A percentile compares a stretch with the other conserved stretches of the same genome.
Conservation (phyloP, 2,113 vertebrate species). For the Irena cyanogastra region DNA sequence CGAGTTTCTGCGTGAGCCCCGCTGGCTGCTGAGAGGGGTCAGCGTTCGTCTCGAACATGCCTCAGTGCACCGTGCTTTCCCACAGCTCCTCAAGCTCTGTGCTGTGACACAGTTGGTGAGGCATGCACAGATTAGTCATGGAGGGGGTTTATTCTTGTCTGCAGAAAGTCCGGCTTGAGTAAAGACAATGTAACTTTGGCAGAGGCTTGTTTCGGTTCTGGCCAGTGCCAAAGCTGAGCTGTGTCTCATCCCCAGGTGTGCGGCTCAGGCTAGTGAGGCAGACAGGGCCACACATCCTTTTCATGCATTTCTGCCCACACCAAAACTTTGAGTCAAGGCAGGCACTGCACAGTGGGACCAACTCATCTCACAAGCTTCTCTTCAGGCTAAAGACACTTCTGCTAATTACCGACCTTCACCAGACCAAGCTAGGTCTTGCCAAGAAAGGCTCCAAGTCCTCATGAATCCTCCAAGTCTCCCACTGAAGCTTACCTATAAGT, state of each 20-base stretch:
- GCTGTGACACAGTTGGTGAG: background rate
- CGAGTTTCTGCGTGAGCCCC: background rate
- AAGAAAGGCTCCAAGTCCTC: background rate
- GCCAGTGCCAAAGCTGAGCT: background rate
- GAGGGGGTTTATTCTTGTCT: constrained; percentile 4
- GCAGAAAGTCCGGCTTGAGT: background rate
- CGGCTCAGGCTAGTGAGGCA: background rate
- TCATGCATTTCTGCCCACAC: background rate
- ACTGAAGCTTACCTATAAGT: background rate
- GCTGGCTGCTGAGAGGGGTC: background rate
- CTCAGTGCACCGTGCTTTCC: background rate
- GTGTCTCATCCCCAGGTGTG: background rate
- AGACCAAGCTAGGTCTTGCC: background rate
- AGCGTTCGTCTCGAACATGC: background rate
- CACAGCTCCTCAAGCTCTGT: background rate
- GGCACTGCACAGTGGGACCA: background rate
- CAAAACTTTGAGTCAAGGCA: background rate
- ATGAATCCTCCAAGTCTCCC: background rate
- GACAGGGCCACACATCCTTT: background rate
- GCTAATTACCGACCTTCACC: background rate
- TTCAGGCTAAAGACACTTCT: background rate
- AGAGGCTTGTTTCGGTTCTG: background rate
- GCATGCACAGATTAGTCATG: constrained; percentile 41
- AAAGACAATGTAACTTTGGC: background rate
- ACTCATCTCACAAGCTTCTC: background rate